These are phyloP conservation scores for Drosophila orosa DNA, from an alignment of 1,140 invertebrate genomes.

Conservation along the genomic window DNA sequence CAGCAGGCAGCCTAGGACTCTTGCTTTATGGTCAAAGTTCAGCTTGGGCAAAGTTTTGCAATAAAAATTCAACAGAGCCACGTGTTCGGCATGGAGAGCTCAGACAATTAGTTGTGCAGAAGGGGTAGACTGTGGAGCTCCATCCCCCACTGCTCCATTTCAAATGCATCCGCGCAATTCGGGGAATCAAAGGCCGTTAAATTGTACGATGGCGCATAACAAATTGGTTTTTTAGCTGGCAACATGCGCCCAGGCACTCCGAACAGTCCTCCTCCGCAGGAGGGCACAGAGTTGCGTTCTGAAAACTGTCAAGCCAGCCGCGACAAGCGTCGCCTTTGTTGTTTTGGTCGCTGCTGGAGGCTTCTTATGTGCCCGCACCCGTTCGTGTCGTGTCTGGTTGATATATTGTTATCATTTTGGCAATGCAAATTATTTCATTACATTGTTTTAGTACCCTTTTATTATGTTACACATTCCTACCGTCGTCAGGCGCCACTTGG, in stretches of 20 bases:
- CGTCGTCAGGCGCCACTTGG: neutral
- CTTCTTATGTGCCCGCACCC: slow-evolving; percentile 46
- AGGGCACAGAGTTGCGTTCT: slow-evolving; percentile 18
- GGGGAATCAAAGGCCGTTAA: slow-evolving; percentile 73
- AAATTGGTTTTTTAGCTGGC: slow-evolving; percentile 71
- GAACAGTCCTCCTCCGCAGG: slow-evolving; percentile 23
- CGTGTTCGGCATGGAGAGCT: slow-evolving; percentile 58
- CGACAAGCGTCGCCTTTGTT: slow-evolving; percentile 42
- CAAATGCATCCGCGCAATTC: slow-evolving; percentile 61
- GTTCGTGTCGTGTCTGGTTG: slow-evolving; percentile 59
- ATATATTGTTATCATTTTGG: slow-evolving; percentile 83
- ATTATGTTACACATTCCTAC: slow-evolving; percentile 61
- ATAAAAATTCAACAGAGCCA: slow-evolving; percentile 59
- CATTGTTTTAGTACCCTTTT: slow-evolving; percentile 66
- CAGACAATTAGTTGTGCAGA: slow-evolving; percentile 55
- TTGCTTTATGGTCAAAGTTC: slow-evolving; percentile 60
- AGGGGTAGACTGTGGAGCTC: slow-evolving; percentile 1
- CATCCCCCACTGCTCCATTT: slow-evolving; percentile 7
- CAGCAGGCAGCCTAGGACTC: neutral
- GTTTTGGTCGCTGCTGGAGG: slow-evolving; percentile 38
- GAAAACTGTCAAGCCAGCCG: slow-evolving; percentile 57
- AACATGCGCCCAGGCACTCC: slow-evolving; percentile 58
- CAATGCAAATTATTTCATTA: slow-evolving; percentile 83
- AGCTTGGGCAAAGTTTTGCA: slow-evolving; percentile 60
- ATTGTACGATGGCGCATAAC: slow-evolving; percentile 68